Evolutionary conservation across 2,888 invertebrate genomes (phyloP).

Genomic region (Pachydiplax longipennis): DNA sequence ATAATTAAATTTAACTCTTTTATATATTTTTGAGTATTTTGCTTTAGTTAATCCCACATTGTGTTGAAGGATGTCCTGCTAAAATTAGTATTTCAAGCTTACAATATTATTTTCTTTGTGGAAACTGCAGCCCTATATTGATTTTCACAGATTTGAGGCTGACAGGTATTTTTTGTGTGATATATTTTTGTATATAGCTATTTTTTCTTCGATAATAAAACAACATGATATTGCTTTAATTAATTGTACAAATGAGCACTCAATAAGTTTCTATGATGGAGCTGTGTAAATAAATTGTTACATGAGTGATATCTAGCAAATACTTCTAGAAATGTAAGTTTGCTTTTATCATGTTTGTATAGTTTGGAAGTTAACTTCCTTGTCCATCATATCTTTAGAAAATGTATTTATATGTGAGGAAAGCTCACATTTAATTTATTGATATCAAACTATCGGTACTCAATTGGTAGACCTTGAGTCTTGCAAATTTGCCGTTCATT

Average conservation of each 20-base stretch:
- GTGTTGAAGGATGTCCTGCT: neutral
- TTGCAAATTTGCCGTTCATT: neutral
- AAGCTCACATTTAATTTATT: conserved; percentile 4
- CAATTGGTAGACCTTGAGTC: neutral
- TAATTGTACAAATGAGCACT: neutral
- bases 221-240: neutral
- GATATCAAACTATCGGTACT: neutral
- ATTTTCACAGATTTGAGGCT: neutral
- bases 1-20: neutral
- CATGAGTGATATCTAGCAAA: neutral
- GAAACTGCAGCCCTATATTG: neutral
- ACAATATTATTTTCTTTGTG: neutral
- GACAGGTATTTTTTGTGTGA: neutral
- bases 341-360: conserved; percentile 7
- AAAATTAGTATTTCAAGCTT: neutral
- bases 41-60: neutral
- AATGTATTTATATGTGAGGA: neutral
- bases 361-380: conserved; percentile 4
- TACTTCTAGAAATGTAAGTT: conserved; percentile 16
- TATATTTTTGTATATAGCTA: conserved; percentile 6
- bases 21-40: neutral
- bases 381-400: neutral
- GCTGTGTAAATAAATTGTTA: conserved; percentile 6
- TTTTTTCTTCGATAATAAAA: conserved; percentile 1
- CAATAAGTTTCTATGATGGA: neutral